Percentiles rank a stretch among this genome's conserved stretches.
These are phyloP conservation scores for Intellagama lesueurii DNA, from an alignment of 2,797 vertebrate genomes.

Conservation along the genomic window DNA sequence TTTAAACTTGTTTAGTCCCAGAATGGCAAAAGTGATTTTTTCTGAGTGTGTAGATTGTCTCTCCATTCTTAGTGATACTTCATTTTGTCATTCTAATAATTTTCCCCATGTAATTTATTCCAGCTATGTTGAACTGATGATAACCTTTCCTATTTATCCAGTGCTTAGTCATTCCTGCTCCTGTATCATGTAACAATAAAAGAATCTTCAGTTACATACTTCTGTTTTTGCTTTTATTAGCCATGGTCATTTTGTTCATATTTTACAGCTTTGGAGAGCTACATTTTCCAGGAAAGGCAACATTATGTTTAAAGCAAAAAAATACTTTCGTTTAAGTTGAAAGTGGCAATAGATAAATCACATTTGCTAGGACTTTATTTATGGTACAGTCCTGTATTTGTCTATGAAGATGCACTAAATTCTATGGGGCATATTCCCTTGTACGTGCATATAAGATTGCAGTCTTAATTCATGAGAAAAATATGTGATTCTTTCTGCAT, in stretches of 20 bases:
- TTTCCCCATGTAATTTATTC: conserved; percentile 22
- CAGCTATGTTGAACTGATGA: conserved; percentile 25
- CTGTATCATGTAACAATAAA: conserved; percentile 25
- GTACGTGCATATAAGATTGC: background rate
- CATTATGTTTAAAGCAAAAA: conserved; percentile 46
- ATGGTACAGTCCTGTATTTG: no score
- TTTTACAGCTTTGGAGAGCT: conserved; percentile 18
- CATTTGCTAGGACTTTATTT: no score
- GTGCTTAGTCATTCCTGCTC: background rate
- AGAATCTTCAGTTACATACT: fast-evolving
- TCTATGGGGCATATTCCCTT: background rate
- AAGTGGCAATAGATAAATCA: conserved; percentile 57
- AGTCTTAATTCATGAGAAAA: conserved; percentile 64
- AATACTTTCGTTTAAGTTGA: conserved; percentile 22
- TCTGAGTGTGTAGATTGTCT: background rate
- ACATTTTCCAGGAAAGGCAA: conserved; percentile 36
- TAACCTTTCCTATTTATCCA: conserved; percentile 11
- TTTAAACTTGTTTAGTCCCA: no score
- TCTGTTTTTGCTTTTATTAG: conserved; percentile 23
- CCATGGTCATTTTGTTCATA: conserved; percentile 23
- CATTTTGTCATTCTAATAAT: background rate
- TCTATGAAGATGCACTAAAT: background rate
- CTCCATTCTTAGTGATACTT: background rate
- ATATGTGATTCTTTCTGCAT: conserved; percentile 54
- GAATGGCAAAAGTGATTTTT: background rate